Base-by-base conservation (phyloP, 2,888 invertebrate species). In the Chrysodeixis includens region DNA sequence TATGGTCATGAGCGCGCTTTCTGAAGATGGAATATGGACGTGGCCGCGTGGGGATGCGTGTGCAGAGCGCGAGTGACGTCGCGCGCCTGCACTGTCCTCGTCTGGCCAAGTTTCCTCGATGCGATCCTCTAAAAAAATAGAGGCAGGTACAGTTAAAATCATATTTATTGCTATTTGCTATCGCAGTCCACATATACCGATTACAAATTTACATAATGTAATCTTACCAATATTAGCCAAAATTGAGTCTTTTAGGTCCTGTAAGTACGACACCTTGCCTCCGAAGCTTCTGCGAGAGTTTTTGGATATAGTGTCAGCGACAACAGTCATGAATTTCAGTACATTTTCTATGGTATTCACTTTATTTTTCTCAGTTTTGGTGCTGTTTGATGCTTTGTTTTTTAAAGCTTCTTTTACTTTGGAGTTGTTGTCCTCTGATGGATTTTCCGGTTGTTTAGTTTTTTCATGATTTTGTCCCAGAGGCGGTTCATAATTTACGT, bases 1-100 rank as follows among this genome's bases (percentile, higher is more conserved):
- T 76, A 98, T 97, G 44, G 97, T 97, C 96, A 98, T 97, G 58
- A 98, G 92, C 0, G 98, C 97, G 54, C 97, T 97, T 91, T 98
- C 98, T 5, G 97, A 95, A 0, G 98, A 97, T 12, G 98, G 98
- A 88, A 98, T 97, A 76, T 97, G 97, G 79, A 97, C 94, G 77
- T 96, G 96, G 0, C 96, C 95, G 10, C 96, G 95, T 26, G 90
- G 53, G 81, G 88, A 71, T 83, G 63, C 71, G 1, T 76, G 71
- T 60, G 83, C 74, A 26, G 84, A 78, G 44, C 82, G 74, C 65
- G 86, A 60, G 60, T 55, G 62, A 12, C 85, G 75, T 54, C 82
- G 62, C 18, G 66, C 18, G 35, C 71, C 67, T 46, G 51, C 68
- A 61, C 69, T 70, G 76, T 79, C 62, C 75, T 92, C 90, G 80